Percentiles rank a stretch among this genome's conserved stretches.
Conservation (phyloP, 2,888 invertebrate genomes). For the Leucophenga montana region DNA sequence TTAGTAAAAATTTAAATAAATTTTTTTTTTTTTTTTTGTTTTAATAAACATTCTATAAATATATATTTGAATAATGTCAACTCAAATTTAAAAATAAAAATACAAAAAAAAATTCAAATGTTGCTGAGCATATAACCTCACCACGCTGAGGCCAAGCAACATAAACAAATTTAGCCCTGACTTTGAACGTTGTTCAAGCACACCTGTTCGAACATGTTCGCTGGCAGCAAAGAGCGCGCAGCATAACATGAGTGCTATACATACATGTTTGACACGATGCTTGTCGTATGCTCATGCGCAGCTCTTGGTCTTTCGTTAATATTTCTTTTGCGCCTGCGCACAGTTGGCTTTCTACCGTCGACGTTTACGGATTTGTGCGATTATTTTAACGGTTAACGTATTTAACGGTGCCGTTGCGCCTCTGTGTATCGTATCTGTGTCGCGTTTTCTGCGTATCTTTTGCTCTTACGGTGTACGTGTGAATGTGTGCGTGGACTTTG, state of each 20-base stretch:
- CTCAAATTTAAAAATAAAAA: not conserved
- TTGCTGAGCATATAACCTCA: not conserved
- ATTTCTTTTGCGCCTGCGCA: constrained; percentile 73
- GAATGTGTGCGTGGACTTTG: constrained; percentile 56
- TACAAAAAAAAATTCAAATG: no score
- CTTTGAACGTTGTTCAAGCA: constrained; percentile 57
- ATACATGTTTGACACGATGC: no score
- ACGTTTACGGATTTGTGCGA: constrained; percentile 73
- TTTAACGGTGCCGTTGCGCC: not conserved
- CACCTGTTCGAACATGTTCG: constrained; percentile 40
- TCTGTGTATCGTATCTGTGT: constrained; percentile 23
- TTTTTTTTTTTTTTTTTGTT: not conserved
- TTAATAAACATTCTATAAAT: not conserved
- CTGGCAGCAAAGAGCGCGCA: constrained; percentile 40
- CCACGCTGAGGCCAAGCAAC: constrained; percentile 27
- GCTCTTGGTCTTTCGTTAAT: constrained; percentile 50
- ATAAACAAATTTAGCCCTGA: constrained; percentile 67
- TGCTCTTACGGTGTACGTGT: constrained; percentile 51
- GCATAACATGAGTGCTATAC: constrained; percentile 43
- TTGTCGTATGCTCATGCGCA: constrained; percentile 30
- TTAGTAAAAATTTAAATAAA: not conserved
- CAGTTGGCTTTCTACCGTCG: constrained; percentile 74
- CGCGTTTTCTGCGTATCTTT: constrained; percentile 21
- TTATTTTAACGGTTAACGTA: constrained; percentile 50
- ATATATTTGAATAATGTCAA: not conserved